A percentile compares a stretch with the other conserved stretches of the same genome.
These are phyloP conservation scores for Rhopilema esculentum DNA, from an alignment of 30 jellyfish, hydroid and myxozoan species.

Conservation along the genomic window DNA sequence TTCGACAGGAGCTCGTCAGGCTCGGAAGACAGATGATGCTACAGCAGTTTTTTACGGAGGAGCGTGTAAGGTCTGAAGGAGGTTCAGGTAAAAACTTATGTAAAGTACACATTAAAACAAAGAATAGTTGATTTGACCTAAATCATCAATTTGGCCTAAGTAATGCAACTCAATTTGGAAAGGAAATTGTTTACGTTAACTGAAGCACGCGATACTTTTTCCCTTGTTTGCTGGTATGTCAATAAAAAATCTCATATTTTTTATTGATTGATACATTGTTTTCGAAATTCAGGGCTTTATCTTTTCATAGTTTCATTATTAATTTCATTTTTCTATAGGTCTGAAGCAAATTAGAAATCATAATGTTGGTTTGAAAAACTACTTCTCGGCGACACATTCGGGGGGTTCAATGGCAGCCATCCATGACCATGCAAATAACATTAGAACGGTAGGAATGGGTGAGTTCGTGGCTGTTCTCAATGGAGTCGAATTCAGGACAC, in stretches of 20 bases:
- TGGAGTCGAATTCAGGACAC: slow-evolving; percentile 96
- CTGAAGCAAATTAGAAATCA: slow-evolving; percentile 76
- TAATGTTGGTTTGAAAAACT: slow-evolving; percentile 69
- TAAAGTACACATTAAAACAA: not conserved
- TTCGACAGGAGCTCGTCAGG: slow-evolving; percentile 40
- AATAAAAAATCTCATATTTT: not conserved
- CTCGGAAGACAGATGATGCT: slow-evolving; percentile 87
- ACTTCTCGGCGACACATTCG: slow-evolving; percentile 70
- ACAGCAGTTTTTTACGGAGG: slow-evolving; percentile 88
- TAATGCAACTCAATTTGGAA: not conserved
- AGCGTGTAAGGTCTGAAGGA: slow-evolving; percentile 88
- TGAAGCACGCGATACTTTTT: too few species aligned
- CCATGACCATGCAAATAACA: slow-evolving; percentile 94
- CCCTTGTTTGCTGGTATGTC: too few species aligned
- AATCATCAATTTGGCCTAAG: not conserved
- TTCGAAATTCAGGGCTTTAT: not conserved
- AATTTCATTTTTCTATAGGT: slow-evolving; percentile 41
- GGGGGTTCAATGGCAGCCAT: slow-evolving; percentile 91
- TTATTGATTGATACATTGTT: not conserved
- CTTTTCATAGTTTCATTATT: not conserved
- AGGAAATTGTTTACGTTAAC: not conserved
- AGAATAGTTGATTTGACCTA: too few species aligned
- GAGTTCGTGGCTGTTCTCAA: slow-evolving; percentile 91
- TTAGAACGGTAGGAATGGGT: slow-evolving; percentile 96
- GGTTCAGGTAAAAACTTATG: slow-evolving; percentile 43